Evolutionary conservation across 2,797 vertebrate genomes (phyloP), one percentile per base, ranked within the genome.

Genomic region (Paguma larvata): DNA sequence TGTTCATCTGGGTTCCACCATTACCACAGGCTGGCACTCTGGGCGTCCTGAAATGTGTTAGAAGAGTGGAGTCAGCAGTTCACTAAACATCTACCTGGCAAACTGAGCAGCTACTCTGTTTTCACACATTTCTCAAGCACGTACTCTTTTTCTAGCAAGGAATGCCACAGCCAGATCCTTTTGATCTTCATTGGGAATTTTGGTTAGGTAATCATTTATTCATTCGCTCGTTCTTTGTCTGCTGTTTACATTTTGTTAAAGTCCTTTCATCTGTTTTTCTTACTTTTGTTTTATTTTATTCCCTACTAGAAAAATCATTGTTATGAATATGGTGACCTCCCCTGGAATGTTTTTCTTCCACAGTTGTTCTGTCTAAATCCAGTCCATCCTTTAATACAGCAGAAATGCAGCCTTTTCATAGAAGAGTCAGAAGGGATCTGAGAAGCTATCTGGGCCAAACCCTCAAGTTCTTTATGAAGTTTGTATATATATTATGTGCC

Each of bases 171-270:
- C 70, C 87, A 77, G 63, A 93, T 85, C 41, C 48, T 92, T 96
- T 94, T 85, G 8, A 88, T 85, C 25, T 67, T 83, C 27, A 51
- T 86, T 75, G 75, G 38, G 27, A 96, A 68, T 89, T 97, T 95
- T 83, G 44, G 18, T 34, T 65, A 67, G 56, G 48, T 68, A 73
- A 63, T 79, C 14, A 34, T 87, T 93, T 86, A 46, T 78, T 84
- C n/a, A 79, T 92, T 79, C n/a, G 19, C n/a, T 86, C 41, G 78
- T 82, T 93, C 73, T 93, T 92, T 91, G 95, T 91, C 51, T 91
- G n/a, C 75, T 86, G 18, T 44, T 94, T 97, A 72, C 38, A 25
- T 94, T 96, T 92, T 95, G 21, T 83, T 85, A 65, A 96, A 91
- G 78, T 85, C 6, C 38, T 96, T 78, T 94, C 19, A 70, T 53